Base-by-base conservation (phyloP, 2,888 invertebrate genomes). In the Cerastis rubricosa region DNA sequence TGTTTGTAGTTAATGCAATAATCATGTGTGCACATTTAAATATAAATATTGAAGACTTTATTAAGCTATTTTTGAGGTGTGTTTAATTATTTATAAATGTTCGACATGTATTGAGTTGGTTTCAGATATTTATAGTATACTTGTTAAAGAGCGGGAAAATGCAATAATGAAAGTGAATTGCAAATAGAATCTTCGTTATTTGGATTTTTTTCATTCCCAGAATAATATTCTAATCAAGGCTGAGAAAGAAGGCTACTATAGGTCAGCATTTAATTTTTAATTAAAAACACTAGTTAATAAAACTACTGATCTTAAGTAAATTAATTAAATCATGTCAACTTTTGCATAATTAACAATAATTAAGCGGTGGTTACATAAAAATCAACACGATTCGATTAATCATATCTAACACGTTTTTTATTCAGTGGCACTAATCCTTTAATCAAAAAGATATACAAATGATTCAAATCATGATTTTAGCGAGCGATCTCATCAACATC, bases 361-460 rank as follows among this genome's bases (percentile, higher is more conserved):
- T 49, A 45, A 64, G 61, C n/a, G 8, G 12, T 35, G 12, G 14
- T 78, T 70, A 73, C 29, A 57, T 72, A 78, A 73, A 51, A 49
- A 11, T 57, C 35, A 57, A 67, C n/a, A 47, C 14, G 14, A 49
- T 29, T 45, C 35, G 40, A 73, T 76, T 54, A 76, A 76, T 80
- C 43, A 75, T 54, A n/a, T 5, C 9, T 22, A 35, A 70, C 69
- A 59, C 19, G n/a, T 57, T 65, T 51, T 29, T 61, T 51, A 65
- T 66, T 51, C 9, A 14, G 29, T 40, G 65, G 61, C 72, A 70
- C 66, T 80, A 67, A 80, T 83, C 29, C 25, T 35, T 12, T 61
- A 49, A 83, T 67, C 29, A 61, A 45, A 65, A 47, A 54, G 22
- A 57, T 51, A 69, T 35, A 70, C 14, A 71, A 65, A 73, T 63